These are phyloP conservation scores for Athalia rosae DNA, from an alignment of 2,888 invertebrate genomes.

Conservation along the genomic window DNA sequence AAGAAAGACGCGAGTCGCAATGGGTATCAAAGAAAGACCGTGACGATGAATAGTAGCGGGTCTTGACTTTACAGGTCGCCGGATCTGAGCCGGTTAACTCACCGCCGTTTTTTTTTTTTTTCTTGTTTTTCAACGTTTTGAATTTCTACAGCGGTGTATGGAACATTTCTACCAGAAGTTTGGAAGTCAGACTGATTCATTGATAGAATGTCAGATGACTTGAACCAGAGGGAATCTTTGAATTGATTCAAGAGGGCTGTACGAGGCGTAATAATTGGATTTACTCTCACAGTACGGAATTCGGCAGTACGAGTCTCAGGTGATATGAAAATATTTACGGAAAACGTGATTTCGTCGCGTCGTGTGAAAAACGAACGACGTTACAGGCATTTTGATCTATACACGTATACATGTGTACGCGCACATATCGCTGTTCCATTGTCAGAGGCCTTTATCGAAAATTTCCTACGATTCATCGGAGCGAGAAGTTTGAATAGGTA, in stretches of 20 bases:
- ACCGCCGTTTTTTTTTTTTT: slow-evolving; percentile 32
- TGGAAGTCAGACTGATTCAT: slow-evolving; percentile 19
- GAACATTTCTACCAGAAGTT: neutral
- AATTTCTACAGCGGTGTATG: neutral
- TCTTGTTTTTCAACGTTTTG: slow-evolving; percentile 10
- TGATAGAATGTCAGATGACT: neutral
- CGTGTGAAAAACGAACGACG: too few species aligned
- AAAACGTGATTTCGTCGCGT: too few species aligned
- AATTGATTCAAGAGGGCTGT: slow-evolving; percentile 26
- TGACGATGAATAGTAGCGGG: slow-evolving; percentile 20
- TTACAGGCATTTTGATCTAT: too few species aligned
- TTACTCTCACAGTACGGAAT: slow-evolving; percentile 2
- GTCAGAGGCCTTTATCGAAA: neutral
- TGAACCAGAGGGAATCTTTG: neutral
- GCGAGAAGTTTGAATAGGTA: neutral
- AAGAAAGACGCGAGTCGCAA: slow-evolving; percentile 4
- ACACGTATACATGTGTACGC: too few species aligned
- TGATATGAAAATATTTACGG: too few species aligned
- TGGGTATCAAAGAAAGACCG: slow-evolving; percentile 29
- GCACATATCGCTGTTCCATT: neutral
- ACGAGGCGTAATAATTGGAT: slow-evolving; percentile 30
- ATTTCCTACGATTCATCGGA: neutral
- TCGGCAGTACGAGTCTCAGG: too few species aligned
- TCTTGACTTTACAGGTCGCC: slow-evolving; percentile 41
- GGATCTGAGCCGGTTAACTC: slow-evolving; percentile 44